Conservation (phyloP, 2,888 invertebrate genomes). For the Agonopterix arenella region DNA sequence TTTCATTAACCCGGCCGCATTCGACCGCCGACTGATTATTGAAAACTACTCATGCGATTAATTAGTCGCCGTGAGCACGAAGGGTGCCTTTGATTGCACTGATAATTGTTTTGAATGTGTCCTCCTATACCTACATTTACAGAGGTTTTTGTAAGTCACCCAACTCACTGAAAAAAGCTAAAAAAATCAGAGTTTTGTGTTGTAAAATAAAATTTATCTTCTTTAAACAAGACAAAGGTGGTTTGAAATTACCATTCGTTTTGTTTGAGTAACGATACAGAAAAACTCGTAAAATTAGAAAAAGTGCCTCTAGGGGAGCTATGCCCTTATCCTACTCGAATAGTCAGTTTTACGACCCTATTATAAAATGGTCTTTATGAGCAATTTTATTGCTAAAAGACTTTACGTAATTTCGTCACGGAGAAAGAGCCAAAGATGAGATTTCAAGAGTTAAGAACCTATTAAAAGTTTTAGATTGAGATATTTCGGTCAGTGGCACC, state of each 20-base stretch:
- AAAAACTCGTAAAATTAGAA: constrained; percentile 64
- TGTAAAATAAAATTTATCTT: not conserved
- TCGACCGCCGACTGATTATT: constrained; percentile 44
- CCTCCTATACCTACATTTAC: not conserved
- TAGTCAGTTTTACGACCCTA: constrained; percentile 66
- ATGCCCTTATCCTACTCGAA: constrained; percentile 37
- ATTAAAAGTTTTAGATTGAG: constrained; percentile 59
- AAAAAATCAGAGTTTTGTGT: not conserved
- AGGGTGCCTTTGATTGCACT: constrained; percentile 54
- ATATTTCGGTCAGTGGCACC: constrained; percentile 53
- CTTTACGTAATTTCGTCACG: constrained; percentile 73
- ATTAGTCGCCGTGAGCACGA: constrained; percentile 56
- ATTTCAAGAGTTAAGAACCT: constrained; percentile 52
- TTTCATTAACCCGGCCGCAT: constrained; percentile 60
- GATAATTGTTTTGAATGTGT: constrained; percentile 51
- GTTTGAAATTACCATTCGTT: constrained; percentile 37
- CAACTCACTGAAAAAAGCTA: too few relatives aligned
- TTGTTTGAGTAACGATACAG: constrained; percentile 43
- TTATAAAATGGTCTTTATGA: constrained; percentile 75
- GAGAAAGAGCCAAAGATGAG: constrained; percentile 57
- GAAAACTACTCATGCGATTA: constrained; percentile 58
- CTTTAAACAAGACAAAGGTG: constrained; percentile 25
- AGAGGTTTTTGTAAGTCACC: too few relatives aligned
- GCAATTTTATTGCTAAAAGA: constrained; percentile 71
- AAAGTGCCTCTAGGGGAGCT: constrained; percentile 41